These are phyloP conservation scores for Epirrhoe tristata DNA, from an alignment of 2,888 invertebrate genomes.

Conservation along the genomic window DNA sequence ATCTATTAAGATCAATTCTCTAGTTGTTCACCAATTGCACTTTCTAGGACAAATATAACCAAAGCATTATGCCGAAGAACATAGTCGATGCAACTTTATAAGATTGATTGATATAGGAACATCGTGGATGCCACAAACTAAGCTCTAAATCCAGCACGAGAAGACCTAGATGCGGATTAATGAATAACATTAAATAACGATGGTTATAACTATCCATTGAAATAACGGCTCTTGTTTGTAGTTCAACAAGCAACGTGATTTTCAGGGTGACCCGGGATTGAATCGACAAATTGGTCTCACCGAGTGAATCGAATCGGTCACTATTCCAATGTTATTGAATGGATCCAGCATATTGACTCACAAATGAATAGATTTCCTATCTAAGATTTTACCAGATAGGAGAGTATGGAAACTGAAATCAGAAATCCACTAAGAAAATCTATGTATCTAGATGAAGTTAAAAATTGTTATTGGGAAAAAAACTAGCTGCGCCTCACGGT, in stretches of 20 bases:
- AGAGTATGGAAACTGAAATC: constrained; percentile 9
- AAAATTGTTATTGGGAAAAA: too few relatives aligned
- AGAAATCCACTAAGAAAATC: not conserved
- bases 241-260: constrained; percentile 39
- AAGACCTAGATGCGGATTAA: not conserved
- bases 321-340: constrained; percentile 48
- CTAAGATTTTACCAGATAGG: constrained; percentile 21
- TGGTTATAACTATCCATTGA: constrained; percentile 1
- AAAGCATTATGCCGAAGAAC: too few relatives aligned
- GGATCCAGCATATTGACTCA: constrained; percentile 48
- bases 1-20: too few relatives aligned
- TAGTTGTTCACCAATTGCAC: too few relatives aligned
- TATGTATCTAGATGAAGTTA: not conserved
- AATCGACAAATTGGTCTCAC: constrained; percentile 58
- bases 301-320: constrained; percentile 45
- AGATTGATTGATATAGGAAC: too few relatives aligned
- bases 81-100: too few relatives aligned
- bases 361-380: constrained; percentile 48
- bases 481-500: too few relatives aligned
- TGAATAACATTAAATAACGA: not conserved
- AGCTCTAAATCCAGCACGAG: not conserved
- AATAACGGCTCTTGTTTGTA: not conserved
- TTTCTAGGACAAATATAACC: too few relatives aligned
- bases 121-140: not conserved
- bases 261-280: constrained; percentile 43